Evolutionary conservation across 2,888 invertebrate species (phyloP), one percentile per base, ranked within the genome.

Genomic region (Agrochola macilenta): DNA sequence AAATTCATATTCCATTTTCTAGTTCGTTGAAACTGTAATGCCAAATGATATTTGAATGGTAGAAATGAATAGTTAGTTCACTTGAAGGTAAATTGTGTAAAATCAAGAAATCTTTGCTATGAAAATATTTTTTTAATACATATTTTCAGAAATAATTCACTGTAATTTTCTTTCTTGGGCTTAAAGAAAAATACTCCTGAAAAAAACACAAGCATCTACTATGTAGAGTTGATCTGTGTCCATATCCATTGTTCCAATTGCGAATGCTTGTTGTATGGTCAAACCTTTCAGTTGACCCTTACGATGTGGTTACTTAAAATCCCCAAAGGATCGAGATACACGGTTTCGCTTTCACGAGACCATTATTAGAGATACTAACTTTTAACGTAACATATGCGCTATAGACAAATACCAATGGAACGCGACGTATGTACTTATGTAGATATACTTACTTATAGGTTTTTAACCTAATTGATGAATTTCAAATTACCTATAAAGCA

Each of bases 271-370:
- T 93, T 87, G 88, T 92, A 92, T 95, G 96, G 95, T 94, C 93
- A 95, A 94, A 93, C 95, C 95, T 94, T 95, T 94, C 92, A 90
- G 90, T 92, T 94, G 96, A 94, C 95, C 96, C 95, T 94, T 89
- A 91, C 92, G 90, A 92, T 94, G 95, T 91, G 96, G 96, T 94
- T 93, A 92, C 93, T 92, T 91, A 92, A 93, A 93, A 91, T 91
- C 93, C 94, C 89, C 90, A 89, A 93, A 94, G 95, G 95, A 93
- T 92, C 90, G 90, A 90, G 89, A 88, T 90, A 96, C 96, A 96
- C 84, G 96, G 91, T 90, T 96, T 95, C 92, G 95, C 96, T 96
- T 96, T 96, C 93, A 96, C 90, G 86, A 89, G 90, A 89, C 90
- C 91, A 90, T 93, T 93, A 87, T 87, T 83, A 88, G 83, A 74